Evolutionary conservation across 1,140 invertebrate genomes (phyloP), one percentile per base, ranked within the genome.

Genomic region (Orchestia grillus): DNA sequence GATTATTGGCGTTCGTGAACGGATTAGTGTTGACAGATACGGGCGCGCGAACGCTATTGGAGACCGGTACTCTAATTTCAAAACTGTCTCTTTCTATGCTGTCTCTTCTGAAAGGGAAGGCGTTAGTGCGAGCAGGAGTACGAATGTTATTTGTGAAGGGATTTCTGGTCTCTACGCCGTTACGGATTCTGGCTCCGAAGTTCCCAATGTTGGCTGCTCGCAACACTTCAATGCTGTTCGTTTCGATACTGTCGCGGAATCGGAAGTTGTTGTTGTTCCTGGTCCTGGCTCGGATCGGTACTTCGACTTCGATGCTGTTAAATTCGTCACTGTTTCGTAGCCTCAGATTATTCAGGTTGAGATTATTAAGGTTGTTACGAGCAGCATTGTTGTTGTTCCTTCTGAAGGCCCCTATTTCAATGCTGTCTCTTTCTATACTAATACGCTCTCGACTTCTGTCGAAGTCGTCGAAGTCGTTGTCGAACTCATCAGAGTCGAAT

Each of bases 401-500:
- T 45, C 92, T 47, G 44, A 94, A 94, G 44, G 44, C 43, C 44
- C 92, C 92, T 45, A 94, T 94, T 94, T 94, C 92, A 94, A 94
- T 45, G 44, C 92, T 94, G 40, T 94, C 92, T 94, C 92, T 94
- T 94, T 94, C 92, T 94, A 44, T 45, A 45, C 92, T 94, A 45
- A 45, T 94, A 40, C 92, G 92, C 40, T 94, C 92, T 94, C 92
- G 92, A 94, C 92, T 94, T 94, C 92, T 47, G 36, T 94, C 92
- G 92, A 94, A 94, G 44, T 44, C 41, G 92, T 94, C 92, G 92
- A 94, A 94, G 44, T 94, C 92, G 92, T 94, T 94, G 92, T 94
- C 92, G 92, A 94, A 94, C 92, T 94, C 92, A 94, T 94, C 92
- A 11, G 92, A 45, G 44, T 94, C 92, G 92, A 94, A 94, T 94